Evolutionary conservation across 2,797 vertebrate genomes (phyloP).

Genomic region (Sparidentex hasta): DNA sequence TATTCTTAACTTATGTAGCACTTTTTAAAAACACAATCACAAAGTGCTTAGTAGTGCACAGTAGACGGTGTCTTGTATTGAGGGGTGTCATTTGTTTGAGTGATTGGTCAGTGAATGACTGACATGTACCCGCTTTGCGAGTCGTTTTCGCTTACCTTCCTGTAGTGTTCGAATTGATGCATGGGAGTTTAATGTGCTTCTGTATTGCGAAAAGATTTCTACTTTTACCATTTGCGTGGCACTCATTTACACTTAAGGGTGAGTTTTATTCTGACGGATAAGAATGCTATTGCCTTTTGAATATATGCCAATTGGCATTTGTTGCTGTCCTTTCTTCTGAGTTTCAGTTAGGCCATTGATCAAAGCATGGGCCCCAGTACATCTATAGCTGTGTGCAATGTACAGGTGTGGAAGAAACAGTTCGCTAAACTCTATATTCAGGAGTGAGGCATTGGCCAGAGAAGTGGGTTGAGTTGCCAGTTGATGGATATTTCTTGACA

Average conservation of each 20-base stretch:
- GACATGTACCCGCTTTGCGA: conserved; percentile 31
- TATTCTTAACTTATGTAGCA: no score
- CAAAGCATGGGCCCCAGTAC: neutral
- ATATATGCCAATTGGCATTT: neutral
- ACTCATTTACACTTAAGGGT: neutral
- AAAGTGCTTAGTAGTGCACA: no score
- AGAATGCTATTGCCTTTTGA: neutral
- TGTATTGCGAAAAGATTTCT: conserved; percentile 10
- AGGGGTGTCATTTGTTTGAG: conserved; percentile 31
- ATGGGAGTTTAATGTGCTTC: conserved; percentile 1
- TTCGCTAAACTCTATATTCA: conserved; percentile 6
- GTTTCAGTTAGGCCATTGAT: neutral
- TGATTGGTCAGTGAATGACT: conserved; percentile 36
- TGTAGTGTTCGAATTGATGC: conserved; percentile 36
- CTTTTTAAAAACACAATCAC: no score
- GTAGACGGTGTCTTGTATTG: no score
- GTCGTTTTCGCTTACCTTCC: conserved; percentile 29
- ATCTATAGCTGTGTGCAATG: conserved; percentile 6
- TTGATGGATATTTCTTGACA: conserved; percentile 9
- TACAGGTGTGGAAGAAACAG: neutral
- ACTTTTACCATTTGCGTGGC: neutral
- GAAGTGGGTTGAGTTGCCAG: conserved; percentile 5
- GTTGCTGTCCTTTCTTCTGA: neutral
- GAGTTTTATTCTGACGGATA: neutral
- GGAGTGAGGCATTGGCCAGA: neutral